Conservation (phyloP, 1,140 invertebrate genomes). For the Pseudachorutes palmiensis region DNA sequence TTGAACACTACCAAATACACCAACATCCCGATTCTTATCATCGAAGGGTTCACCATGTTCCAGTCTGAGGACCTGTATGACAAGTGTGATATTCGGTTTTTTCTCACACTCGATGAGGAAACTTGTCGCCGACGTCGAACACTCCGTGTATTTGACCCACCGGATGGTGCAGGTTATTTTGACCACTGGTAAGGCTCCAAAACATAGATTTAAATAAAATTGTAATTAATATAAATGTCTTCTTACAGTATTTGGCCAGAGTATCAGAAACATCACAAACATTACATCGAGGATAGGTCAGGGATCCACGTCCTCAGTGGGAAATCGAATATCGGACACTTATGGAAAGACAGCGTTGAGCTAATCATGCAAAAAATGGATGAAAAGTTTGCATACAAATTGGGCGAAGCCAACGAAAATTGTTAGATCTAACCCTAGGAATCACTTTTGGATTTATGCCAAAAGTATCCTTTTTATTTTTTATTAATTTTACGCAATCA, state of each 20-base stretch:
- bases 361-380: slow-evolving; percentile 28
- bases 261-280: slow-evolving; percentile 23
- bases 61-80: slow-evolving; percentile 21
- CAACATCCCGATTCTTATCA: slow-evolving; percentile 29
- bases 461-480: slow-evolving; percentile 1
- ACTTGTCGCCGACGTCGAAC: slow-evolving; percentile 24
- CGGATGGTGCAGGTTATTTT: slow-evolving; percentile 33
- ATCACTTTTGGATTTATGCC: neutral
- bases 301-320: slow-evolving; percentile 28
- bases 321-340: slow-evolving; percentile 6
- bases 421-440: neutral
- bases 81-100: slow-evolving; percentile 31
- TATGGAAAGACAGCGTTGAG: slow-evolving; percentile 32
- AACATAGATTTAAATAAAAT: no score
- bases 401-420: neutral
- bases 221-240: no score
- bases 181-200: slow-evolving; percentile 18
- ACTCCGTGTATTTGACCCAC: slow-evolving; percentile 23
- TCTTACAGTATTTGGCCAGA: slow-evolving; percentile 32
- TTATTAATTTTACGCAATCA: neutral
- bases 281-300: slow-evolving; percentile 17
- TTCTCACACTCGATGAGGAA: slow-evolving; percentile 25
- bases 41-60: slow-evolving; percentile 32
- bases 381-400: slow-evolving; percentile 25
- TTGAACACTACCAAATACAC: slow-evolving; percentile 31